These are phyloP conservation scores for fruit fly (Drosophila melanogaster) DNA, from an alignment of 1,140 invertebrate genomes.

Conservation along the genomic window DNA sequence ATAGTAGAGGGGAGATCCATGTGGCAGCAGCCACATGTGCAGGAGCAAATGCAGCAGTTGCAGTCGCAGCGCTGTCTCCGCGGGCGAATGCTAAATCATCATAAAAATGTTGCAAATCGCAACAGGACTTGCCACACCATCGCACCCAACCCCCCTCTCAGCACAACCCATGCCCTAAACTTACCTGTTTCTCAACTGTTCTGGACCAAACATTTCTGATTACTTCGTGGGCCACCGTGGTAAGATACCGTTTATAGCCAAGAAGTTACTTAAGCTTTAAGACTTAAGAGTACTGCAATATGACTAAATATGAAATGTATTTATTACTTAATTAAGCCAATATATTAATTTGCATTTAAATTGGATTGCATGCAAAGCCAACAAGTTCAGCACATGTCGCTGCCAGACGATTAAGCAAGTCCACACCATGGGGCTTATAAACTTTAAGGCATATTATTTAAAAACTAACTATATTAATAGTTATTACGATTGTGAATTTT, in stretches of 20 bases:
- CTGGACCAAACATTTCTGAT: slow-evolving; percentile 34
- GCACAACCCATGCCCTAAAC: not conserved
- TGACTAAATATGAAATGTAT: too few relatives aligned
- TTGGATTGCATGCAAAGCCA: slow-evolving; percentile 9
- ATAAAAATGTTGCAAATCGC: slow-evolving; percentile 69
- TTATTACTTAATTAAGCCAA: slow-evolving; percentile 4
- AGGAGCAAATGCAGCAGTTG: slow-evolving; percentile 14
- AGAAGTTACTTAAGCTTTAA: too few relatives aligned
- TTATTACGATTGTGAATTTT: not conserved
- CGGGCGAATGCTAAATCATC: slow-evolving; percentile 75
- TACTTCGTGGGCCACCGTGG: slow-evolving; percentile 33
- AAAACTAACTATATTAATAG: not conserved
- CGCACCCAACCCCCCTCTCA: not conserved
- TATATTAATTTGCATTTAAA: slow-evolving; percentile 26
- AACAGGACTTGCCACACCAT: slow-evolving; percentile 58
- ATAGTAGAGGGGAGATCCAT: slow-evolving; percentile 35
- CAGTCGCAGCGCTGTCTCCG: slow-evolving; percentile 53
- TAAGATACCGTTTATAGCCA: too few relatives aligned
- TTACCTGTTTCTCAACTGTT: slow-evolving; percentile 28
- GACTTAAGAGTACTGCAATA: too few relatives aligned
- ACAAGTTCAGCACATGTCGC: slow-evolving; percentile 14
- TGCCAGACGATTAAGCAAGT: slow-evolving; percentile 2
- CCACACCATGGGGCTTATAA: not conserved
- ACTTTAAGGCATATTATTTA: not conserved
- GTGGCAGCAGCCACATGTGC: slow-evolving; percentile 1